Evolutionary conservation across 2,113 vertebrate species (phyloP).

Genomic region (Fregata magnificens): DNA sequence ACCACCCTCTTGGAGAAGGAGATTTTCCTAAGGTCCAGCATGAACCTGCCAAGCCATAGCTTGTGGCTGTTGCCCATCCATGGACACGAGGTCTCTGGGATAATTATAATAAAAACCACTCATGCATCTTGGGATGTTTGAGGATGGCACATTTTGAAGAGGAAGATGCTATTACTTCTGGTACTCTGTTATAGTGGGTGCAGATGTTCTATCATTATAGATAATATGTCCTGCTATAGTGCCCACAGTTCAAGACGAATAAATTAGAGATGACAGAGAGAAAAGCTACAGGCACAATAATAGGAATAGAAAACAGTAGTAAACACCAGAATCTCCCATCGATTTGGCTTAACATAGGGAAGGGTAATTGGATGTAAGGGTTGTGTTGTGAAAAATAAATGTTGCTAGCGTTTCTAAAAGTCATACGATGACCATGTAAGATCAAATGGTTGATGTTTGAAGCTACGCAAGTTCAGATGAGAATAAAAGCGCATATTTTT

Average conservation of each 20-base stretch:
- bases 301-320: not conserved
- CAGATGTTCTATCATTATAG: not conserved
- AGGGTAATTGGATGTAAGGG: not conserved
- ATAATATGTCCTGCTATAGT: not conserved
- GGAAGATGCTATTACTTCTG: not conserved
- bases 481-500: not conserved
- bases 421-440: not conserved
- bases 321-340: not conserved
- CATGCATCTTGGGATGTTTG: not conserved
- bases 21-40: not conserved
- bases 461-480: not conserved
- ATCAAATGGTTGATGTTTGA: not conserved
- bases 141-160: not conserved
- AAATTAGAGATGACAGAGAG: not conserved
- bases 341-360: not conserved
- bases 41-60: not conserved
- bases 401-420: not conserved
- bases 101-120: not conserved
- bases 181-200: not conserved
- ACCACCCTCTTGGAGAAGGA: not conserved
- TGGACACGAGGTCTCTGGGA: not conserved
- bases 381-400: not conserved
- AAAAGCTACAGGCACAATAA: not conserved
- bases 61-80: not conserved
- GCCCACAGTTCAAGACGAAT: not conserved